Conservation (phyloP, 2,113 vertebrate species). For the Neoarius graeffei region DNA sequence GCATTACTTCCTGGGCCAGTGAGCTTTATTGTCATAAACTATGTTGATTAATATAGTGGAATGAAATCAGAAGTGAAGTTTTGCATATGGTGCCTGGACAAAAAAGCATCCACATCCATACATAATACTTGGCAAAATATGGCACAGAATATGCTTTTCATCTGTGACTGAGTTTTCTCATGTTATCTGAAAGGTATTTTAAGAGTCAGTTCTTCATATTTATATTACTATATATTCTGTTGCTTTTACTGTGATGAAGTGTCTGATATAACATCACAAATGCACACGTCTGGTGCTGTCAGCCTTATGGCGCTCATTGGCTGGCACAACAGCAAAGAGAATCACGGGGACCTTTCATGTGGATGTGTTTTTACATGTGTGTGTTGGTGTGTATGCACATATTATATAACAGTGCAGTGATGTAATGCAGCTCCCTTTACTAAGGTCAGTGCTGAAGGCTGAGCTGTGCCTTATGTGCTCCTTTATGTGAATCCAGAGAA, state of each 20-base stretch:
- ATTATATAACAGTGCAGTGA: conserved; percentile 74
- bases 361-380: conserved; percentile 53
- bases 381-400: conserved; percentile 47
- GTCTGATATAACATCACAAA: conserved; percentile 12
- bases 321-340: conserved; percentile 59
- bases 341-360: conserved; percentile 59
- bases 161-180: not conserved
- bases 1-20: not conserved
- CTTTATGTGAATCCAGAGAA: conserved; percentile 60
- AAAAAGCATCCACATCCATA: not conserved
- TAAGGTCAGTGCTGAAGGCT: conserved; percentile 56
- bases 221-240: conserved; percentile 5
- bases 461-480: conserved; percentile 37
- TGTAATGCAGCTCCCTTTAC: conserved; percentile 66
- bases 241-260: not conserved
- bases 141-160: not conserved
- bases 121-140: not conserved
- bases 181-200: not conserved
- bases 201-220: conserved; percentile 4
- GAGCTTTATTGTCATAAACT: conserved; percentile 13
- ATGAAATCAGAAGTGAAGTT: not conserved
- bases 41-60: conserved; percentile 8
- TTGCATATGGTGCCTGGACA: not conserved
- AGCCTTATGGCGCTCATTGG: conserved; percentile 37
- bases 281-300: not conserved